Evolutionary conservation across 2,113 vertebrate species (phyloP).

Genomic region (Petaurus breviceps): DNA sequence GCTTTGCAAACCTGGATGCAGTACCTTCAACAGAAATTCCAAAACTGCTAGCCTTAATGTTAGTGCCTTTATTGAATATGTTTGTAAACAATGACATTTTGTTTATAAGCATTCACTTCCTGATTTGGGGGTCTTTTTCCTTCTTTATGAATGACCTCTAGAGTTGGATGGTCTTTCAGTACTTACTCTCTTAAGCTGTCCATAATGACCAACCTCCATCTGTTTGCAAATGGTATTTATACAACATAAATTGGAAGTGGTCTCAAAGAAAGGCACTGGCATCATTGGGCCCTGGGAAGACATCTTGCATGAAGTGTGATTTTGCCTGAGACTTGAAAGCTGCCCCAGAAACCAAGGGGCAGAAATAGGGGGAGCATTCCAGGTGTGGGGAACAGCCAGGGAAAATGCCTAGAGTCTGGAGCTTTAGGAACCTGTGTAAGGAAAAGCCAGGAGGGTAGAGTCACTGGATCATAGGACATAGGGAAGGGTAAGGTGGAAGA

Average conservation of each 20-base stretch:
- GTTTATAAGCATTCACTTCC: neutral
- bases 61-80: neutral
- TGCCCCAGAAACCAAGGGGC: neutral
- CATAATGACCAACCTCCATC: neutral
- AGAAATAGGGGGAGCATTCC: neutral
- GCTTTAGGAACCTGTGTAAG: neutral
- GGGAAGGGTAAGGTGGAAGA: neutral
- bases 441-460: neutral
- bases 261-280: neutral
- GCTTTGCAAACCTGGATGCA: neutral
- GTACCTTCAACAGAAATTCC: neutral
- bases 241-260: neutral
- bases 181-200: neutral
- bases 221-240: neutral
- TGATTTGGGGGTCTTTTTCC: neutral
- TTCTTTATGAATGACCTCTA: neutral
- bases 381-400: neutral
- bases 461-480: neutral
- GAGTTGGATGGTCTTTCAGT: neutral
- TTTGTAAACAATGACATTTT: neutral
- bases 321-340: neutral
- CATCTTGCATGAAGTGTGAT: neutral
- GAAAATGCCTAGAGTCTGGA: neutral
- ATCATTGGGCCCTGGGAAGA: neutral
- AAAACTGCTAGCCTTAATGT: neutral